Evolutionary conservation across 2,888 invertebrate genomes (phyloP).

Genomic region (Drosophila hamatofila): DNA sequence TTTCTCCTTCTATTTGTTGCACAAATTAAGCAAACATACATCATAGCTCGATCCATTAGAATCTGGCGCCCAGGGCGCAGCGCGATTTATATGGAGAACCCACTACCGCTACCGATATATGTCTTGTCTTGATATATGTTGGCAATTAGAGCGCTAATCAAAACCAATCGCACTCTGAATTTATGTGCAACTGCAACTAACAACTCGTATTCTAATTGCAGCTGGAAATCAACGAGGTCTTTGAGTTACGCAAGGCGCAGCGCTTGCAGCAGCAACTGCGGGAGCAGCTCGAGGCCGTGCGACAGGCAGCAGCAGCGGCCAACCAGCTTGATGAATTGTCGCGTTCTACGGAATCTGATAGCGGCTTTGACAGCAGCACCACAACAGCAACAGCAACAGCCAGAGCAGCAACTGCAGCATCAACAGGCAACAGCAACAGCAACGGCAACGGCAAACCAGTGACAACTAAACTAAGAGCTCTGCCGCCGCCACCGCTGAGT

Average conservation of each 20-base stretch:
- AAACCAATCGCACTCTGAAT: slow-evolving; percentile 60
- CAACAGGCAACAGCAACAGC: slow-evolving; percentile 16
- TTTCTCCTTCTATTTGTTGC: slow-evolving; percentile 10
- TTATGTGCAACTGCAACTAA: slow-evolving; percentile 56
- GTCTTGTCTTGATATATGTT: slow-evolving; percentile 64
- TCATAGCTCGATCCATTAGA: slow-evolving; percentile 71
- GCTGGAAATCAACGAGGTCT: slow-evolving; percentile 86
- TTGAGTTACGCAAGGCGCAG: slow-evolving; percentile 83
- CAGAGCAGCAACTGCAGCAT: slow-evolving; percentile 49
- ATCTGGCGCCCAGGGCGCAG: slow-evolving; percentile 49
- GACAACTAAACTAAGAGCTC: slow-evolving; percentile 79
- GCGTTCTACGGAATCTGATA: slow-evolving; percentile 83
- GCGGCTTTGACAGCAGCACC: slow-evolving; percentile 78
- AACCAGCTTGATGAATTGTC: slow-evolving; percentile 83
- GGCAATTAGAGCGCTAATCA: slow-evolving; percentile 74
- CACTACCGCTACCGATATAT: slow-evolving; percentile 36
- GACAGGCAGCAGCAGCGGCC: slow-evolving; percentile 43
- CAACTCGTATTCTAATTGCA: slow-evolving; percentile 69
- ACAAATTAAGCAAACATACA: slow-evolving; percentile 72
- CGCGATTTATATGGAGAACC: slow-evolving; percentile 45
- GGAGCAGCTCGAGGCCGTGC: slow-evolving; percentile 53
- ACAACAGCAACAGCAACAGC: slow-evolving; percentile 56
- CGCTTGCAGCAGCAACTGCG: slow-evolving; percentile 68
- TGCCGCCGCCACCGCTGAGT: slow-evolving; percentile 72
- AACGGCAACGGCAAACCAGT: slow-evolving; percentile 52